Evolutionary conservation across 2,113 vertebrate species (phyloP).

Genomic region (Stigmatopora argus): DNA sequence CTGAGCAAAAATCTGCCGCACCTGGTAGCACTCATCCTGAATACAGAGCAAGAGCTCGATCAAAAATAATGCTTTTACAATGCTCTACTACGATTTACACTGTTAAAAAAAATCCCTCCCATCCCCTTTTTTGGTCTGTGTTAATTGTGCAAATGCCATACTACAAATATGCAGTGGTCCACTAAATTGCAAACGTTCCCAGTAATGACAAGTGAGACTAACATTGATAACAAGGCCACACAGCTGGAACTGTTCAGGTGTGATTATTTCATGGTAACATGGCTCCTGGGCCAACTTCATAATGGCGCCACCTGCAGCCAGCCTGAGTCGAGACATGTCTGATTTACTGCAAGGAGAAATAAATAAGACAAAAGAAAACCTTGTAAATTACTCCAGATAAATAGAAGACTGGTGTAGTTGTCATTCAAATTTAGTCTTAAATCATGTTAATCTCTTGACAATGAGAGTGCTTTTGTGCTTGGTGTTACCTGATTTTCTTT

Average conservation of each 20-base stretch:
- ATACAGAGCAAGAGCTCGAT: background rate
- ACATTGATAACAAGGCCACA: slow-evolving; percentile 98
- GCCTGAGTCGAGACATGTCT: slow-evolving; percentile 96
- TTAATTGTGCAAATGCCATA: too few species aligned
- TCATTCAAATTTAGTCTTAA: background rate
- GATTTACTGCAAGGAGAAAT: slow-evolving; percentile 79
- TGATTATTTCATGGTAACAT: slow-evolving; percentile 99
- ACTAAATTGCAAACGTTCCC: too few species aligned
- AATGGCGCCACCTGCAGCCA: slow-evolving; percentile 95
- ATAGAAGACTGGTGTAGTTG: background rate
- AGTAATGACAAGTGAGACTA: slow-evolving; percentile 51
- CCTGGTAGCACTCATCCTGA: slow-evolving; percentile 98
- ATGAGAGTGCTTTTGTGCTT: background rate
- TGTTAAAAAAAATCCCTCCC: background rate
- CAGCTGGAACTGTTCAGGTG: slow-evolving; percentile 97
- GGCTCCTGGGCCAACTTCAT: slow-evolving; percentile 99
- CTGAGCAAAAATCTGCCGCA: slow-evolving; percentile 97
- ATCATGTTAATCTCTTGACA: background rate
- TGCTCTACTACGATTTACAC: background rate
- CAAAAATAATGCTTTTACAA: background rate
- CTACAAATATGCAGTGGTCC: too few species aligned
- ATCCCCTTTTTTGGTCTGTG: background rate
- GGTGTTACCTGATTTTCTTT: slow-evolving; percentile 89
- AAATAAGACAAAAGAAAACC: background rate
- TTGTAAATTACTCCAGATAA: background rate